phyloP scores from a whole-genome alignment of 1,140 invertebrate species.

The Mizuhopecten yessoensis region DNA sequence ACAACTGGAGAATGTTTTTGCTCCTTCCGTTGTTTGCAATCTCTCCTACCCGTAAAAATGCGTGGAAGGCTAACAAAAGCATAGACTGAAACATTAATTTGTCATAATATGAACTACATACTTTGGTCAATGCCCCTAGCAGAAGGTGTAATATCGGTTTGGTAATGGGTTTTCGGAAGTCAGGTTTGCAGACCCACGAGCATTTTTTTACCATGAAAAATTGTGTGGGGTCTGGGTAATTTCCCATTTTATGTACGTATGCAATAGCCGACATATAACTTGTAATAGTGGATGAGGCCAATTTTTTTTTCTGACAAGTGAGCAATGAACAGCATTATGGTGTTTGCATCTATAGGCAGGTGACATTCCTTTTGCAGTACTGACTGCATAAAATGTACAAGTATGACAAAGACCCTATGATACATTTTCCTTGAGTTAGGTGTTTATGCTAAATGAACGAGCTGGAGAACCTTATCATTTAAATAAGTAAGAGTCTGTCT shows the following conservation, averaged over 20 bases:
- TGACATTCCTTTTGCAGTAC: neutral
- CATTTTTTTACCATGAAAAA: neutral
- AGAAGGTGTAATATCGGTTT: no score
- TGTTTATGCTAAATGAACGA: constrained; percentile 4
- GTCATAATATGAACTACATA: no score
- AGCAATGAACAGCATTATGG: no score
- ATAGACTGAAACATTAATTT: no score
- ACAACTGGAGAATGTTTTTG: no score
- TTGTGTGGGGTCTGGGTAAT: no score
- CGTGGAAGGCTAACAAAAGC: no score
- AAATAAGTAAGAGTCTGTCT: neutral
- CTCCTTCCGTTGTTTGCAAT: neutral
- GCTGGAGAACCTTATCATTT: neutral
- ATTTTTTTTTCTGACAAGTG: neutral
- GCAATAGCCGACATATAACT: no score
- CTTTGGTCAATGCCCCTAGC: no score
- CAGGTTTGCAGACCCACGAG: constrained; percentile 42
- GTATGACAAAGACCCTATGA: neutral
- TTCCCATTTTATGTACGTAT: no score
- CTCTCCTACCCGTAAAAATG: no score
- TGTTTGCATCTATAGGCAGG: neutral
- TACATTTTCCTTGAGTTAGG: no score
- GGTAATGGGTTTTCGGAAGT: constrained; percentile 44
- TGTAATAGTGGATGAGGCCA: constrained; percentile 39
- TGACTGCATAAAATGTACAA: neutral